phyloP scores from a whole-genome alignment of 2,797 vertebrate genomes.

The Gouania willdenowi region DNA sequence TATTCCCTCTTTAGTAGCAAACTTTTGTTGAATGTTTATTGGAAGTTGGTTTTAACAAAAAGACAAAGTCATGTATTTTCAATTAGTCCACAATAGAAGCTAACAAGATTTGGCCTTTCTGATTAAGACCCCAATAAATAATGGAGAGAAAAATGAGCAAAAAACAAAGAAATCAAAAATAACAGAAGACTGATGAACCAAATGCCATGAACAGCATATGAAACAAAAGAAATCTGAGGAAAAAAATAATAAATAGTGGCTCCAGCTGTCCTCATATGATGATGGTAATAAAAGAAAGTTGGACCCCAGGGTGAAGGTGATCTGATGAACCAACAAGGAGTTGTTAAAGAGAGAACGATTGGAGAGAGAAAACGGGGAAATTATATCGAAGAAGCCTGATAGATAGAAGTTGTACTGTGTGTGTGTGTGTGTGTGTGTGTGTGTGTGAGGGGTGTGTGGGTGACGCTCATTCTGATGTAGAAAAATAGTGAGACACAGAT shows the following conservation, averaged over 20 bases:
- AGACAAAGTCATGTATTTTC: too few relatives aligned
- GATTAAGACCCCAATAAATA: too few relatives aligned
- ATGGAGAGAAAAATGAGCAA: slow-evolving; percentile 10
- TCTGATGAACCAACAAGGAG: slow-evolving; percentile 25
- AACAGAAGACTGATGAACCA: slow-evolving; percentile 4
- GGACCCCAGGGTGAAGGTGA: slow-evolving; percentile 29
- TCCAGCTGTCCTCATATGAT: slow-evolving; percentile 23
- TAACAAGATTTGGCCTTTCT: too few relatives aligned
- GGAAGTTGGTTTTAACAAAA: too few relatives aligned
- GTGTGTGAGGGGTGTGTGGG: slow-evolving; percentile 1
- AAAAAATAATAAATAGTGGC: slow-evolving; percentile 11
- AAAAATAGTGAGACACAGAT: slow-evolving; percentile 30
- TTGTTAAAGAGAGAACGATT: slow-evolving; percentile 25
- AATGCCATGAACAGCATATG: slow-evolving; percentile 21
- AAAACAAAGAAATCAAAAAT: slow-evolving; percentile 1
- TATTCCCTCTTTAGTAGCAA: too few relatives aligned
- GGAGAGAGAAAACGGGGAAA: slow-evolving; percentile 6
- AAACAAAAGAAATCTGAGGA: slow-evolving; percentile 21
- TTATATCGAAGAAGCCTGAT: slow-evolving; percentile 9
- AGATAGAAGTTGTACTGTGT: slow-evolving; percentile 20
- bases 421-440: too few relatives aligned
- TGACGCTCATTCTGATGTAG: slow-evolving; percentile 10
- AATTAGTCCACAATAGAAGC: too few relatives aligned
- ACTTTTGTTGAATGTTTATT: too few relatives aligned
- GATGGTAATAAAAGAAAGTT: slow-evolving; percentile 41